Evolutionary conservation across 2,888 invertebrate species (phyloP), one percentile per base, ranked within the genome.

Genomic region (Cheilosia impressa): DNA sequence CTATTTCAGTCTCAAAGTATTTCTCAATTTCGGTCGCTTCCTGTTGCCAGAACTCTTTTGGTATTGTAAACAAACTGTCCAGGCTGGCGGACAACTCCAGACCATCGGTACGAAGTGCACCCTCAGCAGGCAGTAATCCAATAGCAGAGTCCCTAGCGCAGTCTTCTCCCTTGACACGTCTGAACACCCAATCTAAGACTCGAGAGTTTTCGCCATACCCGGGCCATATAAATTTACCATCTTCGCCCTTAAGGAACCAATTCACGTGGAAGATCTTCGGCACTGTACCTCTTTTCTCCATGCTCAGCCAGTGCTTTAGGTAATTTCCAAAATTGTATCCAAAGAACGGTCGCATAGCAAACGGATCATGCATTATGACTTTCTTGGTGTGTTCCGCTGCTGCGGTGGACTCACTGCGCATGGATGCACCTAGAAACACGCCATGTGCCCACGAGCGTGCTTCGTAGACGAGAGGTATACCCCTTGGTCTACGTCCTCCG

Each of bases 311-410:
- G 92, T 99, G 99, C 5, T 94, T 93, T 31, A 99, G 93, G 92
- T 99, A 99, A 89, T 98, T 95, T 2, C 99, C 99, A 91, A 99
- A 98, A 93, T 99, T 99, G 94, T 99, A 99, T 0, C 99, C 99
- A 92, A 99, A 98, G 95, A 99, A 99, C 2, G 99, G 99, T 47
- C 99, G 94, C 99, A 99, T 99, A 0, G 99, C 99, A 93, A 99
- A 99, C 2, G 99, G 99, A 93, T 99, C 99, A 92, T 99, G 97
- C 98, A 99, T 98, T 15, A 99, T 96, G 0, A 95, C 93, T 93
- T 97, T 97, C 43, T 95, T 96, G 94, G 96, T 96, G 91, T 97
- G 95, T 92, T 99, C 99, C n/a, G 99, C 99, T 5, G 99, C 99
- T 17, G 99, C 99, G 0, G 99, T 99, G 0, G 99, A 95, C 92